Percentiles rank a stretch among this genome's conserved stretches.
Evolutionary conservation across 2,113 vertebrate species (phyloP).

Genomic region (Heterocephalus glaber): DNA sequence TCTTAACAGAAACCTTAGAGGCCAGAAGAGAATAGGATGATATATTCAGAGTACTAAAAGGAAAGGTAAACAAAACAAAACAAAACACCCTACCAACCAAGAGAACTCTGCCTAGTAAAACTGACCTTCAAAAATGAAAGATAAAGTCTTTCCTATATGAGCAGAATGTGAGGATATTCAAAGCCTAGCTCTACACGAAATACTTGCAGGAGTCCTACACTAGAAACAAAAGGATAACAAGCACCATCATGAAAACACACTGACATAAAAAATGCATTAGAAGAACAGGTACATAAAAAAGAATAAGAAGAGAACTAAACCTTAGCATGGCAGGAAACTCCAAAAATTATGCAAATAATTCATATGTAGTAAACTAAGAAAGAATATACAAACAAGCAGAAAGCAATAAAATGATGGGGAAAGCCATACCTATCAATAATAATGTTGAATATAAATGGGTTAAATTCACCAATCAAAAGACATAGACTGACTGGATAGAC

Average conservation of each 20-base stretch:
- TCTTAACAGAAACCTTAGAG: background rate
- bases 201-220: background rate
- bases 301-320: background rate
- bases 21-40: background rate
- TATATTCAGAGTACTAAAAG: background rate
- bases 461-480: background rate
- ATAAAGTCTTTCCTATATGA: background rate
- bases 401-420: background rate
- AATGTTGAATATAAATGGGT: background rate
- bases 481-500: background rate
- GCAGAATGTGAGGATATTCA: background rate
- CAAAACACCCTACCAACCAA: background rate
- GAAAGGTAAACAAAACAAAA: background rate
- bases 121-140: background rate
- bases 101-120: background rate
- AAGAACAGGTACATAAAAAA: background rate
- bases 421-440: background rate
- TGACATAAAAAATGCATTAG: background rate
- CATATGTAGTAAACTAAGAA: background rate
- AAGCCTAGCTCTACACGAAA: background rate
- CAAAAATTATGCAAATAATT: background rate
- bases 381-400: background rate
- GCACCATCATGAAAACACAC: background rate
- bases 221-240: background rate
- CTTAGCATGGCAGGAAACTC: background rate